Conservation (phyloP, 2,797 vertebrate species). For the Pipistrellus pygmaeus region DNA sequence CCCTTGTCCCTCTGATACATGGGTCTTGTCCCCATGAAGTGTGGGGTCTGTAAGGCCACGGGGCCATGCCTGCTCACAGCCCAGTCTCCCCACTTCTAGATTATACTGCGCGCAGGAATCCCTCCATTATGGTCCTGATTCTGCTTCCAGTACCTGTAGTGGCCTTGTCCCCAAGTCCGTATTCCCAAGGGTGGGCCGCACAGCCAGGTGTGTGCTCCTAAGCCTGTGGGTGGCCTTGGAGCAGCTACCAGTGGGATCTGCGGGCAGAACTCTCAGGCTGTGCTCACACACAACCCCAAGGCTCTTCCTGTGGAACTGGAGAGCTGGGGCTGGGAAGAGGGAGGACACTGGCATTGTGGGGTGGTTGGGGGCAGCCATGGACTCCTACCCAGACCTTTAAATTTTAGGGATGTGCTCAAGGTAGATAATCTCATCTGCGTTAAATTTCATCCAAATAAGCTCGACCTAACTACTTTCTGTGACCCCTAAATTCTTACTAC, state of each 20-base stretch:
- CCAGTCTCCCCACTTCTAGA: neutral
- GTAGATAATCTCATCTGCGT: neutral
- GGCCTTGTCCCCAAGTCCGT: neutral
- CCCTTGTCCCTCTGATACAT: neutral
- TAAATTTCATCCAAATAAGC: constrained; percentile 4
- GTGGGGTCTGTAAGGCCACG: neutral
- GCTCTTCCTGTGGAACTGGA: neutral
- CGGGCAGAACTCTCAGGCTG: neutral
- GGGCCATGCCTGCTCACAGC: neutral
- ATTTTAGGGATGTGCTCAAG: neutral
- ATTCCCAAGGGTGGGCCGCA: neutral
- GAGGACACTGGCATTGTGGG: neutral
- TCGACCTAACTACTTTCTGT: neutral
- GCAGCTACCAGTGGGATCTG: neutral
- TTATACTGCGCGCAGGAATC: neutral
- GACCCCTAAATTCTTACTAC: neutral
- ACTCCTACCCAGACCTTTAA: neutral
- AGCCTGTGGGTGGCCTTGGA: neutral
- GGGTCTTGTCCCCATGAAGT: neutral
- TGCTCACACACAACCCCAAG: neutral
- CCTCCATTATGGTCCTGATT: neutral
- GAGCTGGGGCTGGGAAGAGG: neutral
- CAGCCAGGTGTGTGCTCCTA: too few relatives aligned
- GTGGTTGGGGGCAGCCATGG: neutral
- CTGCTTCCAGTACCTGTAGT: neutral